Conservation (phyloP, 2,113 vertebrate species). For the Parus major region DNA sequence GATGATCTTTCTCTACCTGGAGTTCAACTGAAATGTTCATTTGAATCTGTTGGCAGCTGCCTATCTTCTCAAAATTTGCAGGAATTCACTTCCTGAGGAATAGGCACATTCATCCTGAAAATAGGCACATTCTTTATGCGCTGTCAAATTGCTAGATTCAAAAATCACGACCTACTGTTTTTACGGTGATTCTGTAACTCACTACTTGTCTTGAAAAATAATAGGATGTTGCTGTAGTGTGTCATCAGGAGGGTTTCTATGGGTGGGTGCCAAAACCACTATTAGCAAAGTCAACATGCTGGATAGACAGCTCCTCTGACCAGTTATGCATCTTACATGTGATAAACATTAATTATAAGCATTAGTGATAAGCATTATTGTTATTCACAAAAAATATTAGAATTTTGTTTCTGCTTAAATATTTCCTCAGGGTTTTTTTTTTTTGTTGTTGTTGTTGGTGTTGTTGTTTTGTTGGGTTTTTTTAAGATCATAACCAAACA, state of each 20-base stretch:
- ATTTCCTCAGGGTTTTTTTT: neutral
- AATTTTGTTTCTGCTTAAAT: neutral
- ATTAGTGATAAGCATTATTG: neutral
- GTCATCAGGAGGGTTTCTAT: neutral
- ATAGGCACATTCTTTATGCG: neutral
- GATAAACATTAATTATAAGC: no score
- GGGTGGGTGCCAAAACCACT: neutral
- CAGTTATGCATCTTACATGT: neutral
- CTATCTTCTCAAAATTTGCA: neutral
- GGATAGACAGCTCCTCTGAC: neutral
- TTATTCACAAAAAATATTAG: neutral
- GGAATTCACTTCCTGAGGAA: neutral
- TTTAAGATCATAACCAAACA: neutral
- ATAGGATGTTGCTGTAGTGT: neutral
- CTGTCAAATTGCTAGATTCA: neutral
- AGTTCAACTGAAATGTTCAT: neutral
- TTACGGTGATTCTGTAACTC: neutral
- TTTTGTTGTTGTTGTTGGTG: neutral
- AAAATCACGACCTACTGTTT: fast-evolving
- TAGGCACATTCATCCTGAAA: neutral
- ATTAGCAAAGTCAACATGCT: neutral
- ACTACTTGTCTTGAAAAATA: neutral
- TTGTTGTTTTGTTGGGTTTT: neutral
- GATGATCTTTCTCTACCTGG: neutral
- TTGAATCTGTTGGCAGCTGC: neutral